Evolutionary conservation across 30 jellyfish, hydroid and myxozoan species (phyloP).

Genomic region (Cassiopea andromeda): DNA sequence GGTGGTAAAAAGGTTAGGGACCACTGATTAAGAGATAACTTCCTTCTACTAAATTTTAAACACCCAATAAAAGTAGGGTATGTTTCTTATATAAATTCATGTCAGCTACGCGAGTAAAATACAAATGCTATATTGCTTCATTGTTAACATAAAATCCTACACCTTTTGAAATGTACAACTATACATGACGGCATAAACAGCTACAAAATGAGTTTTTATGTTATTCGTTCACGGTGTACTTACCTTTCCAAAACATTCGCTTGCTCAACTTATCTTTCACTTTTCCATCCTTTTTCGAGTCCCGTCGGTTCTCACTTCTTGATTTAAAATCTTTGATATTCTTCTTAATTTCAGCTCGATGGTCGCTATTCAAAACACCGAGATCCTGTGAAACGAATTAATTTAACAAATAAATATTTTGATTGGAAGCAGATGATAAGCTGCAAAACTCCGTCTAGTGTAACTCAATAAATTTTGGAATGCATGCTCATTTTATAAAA

Average conservation of each 20-base stretch:
- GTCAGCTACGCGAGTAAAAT: no score
- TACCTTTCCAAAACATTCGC: constrained; percentile 89
- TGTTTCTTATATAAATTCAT: no score
- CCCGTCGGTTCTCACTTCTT: constrained; percentile 57
- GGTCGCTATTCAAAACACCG: constrained; percentile 81
- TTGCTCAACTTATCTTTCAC: constrained; percentile 63
- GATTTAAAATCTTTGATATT: constrained; percentile 79
- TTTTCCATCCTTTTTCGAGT: constrained; percentile 70
- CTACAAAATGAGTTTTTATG: background rate
- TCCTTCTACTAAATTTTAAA: no score
- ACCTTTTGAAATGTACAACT: background rate
- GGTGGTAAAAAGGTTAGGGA: no score
- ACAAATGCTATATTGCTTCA: background rate
- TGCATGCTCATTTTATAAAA: no score
- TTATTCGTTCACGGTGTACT: constrained; percentile 81
- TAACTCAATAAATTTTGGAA: no score
- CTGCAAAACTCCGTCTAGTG: no score
- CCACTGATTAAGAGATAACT: no score
- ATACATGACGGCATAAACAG: background rate
- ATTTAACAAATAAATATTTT: no score
- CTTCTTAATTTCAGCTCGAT: constrained; percentile 81
- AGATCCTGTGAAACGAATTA: constrained; percentile 63
- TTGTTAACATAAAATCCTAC: background rate
- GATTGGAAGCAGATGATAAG: no score
- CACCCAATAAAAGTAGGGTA: no score